These are phyloP conservation scores for Dysidea cf. avara DNA, from an alignment of 37 sponge, comb jelly and placozoan genomes.

Conservation along the genomic window DNA sequence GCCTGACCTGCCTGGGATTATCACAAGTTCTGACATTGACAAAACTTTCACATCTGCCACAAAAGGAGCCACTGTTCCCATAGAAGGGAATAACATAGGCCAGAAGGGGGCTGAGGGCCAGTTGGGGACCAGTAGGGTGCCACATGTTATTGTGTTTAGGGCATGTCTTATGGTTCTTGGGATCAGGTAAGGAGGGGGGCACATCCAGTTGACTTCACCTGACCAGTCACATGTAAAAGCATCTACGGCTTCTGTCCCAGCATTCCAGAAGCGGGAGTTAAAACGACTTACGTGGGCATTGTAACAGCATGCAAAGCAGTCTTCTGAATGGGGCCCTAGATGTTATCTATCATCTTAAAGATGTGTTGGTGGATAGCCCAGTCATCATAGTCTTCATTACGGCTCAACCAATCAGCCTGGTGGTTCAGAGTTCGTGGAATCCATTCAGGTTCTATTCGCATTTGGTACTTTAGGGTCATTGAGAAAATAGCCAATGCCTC, in stretches of 20 bases:
- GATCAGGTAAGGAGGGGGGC: too few relatives aligned
- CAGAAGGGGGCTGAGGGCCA: too few relatives aligned
- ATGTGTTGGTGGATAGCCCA: conserved; percentile 19
- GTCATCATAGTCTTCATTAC: conserved; percentile 21
- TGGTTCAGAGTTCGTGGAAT: conserved; percentile 25
- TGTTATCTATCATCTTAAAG: conserved; percentile 3
- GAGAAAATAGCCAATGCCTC: conserved; percentile 12
- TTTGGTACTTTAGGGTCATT: background rate
- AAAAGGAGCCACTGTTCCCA: too few relatives aligned
- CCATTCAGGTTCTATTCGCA: conserved; percentile 32
- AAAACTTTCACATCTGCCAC: too few relatives aligned
- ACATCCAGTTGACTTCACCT: too few relatives aligned
- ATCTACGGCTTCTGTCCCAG: conserved; percentile 20
- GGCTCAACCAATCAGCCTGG: conserved; percentile 23
- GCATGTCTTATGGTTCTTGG: too few relatives aligned
- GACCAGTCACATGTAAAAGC: too few relatives aligned
- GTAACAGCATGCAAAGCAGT: conserved; percentile 13
- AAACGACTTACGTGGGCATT: conserved; percentile 12
- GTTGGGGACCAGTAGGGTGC: too few relatives aligned
- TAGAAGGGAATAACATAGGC: too few relatives aligned
- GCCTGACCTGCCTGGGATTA: too few relatives aligned
- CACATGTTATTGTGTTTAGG: too few relatives aligned
- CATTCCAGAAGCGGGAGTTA: conserved; percentile 5
- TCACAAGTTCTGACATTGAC: too few relatives aligned
- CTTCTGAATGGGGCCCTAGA: conserved; percentile 32